phyloP scores from a whole-genome alignment of 2,888 invertebrate genomes.

The Hypena proboscidalis region DNA sequence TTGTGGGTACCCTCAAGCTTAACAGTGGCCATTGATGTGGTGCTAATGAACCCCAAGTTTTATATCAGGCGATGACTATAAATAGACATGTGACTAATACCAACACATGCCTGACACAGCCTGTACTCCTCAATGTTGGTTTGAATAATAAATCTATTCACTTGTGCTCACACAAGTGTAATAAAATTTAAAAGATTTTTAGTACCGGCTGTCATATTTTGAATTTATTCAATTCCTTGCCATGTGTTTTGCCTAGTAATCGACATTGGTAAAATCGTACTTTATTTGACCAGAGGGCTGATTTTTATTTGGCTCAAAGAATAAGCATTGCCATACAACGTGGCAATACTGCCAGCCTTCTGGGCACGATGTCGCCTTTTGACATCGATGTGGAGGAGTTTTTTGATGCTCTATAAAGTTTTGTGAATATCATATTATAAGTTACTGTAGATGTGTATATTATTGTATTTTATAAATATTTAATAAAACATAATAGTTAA shows the following conservation, averaged over 20 bases:
- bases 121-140: slow-evolving; percentile 49
- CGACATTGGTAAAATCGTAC: too few species aligned
- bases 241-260: neutral
- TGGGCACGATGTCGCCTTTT: too few species aligned
- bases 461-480: too few species aligned
- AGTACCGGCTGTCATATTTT: neutral
- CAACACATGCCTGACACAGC: slow-evolving; percentile 68
- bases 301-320: too few species aligned
- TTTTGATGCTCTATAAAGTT: too few species aligned
- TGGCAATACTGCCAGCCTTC: too few species aligned
- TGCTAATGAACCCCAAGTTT: slow-evolving; percentile 70
- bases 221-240: neutral
- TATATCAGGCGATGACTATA: slow-evolving; percentile 64
- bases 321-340: too few species aligned
- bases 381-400: too few species aligned
- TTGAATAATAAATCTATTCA: slow-evolving; percentile 49
- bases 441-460: too few species aligned
- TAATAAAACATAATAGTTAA: too few species aligned
- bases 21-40: slow-evolving; percentile 48
- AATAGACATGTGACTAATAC: slow-evolving; percentile 74
- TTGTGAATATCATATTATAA: too few species aligned
- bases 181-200: neutral
- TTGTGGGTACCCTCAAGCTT: slow-evolving; percentile 39
- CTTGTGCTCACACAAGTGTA: neutral
- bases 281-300: too few species aligned